Evolutionary conservation across 2,113 vertebrate species (phyloP), one percentile per base, ranked within the genome.

Genomic region (Pseudorectes ferrugineus): DNA sequence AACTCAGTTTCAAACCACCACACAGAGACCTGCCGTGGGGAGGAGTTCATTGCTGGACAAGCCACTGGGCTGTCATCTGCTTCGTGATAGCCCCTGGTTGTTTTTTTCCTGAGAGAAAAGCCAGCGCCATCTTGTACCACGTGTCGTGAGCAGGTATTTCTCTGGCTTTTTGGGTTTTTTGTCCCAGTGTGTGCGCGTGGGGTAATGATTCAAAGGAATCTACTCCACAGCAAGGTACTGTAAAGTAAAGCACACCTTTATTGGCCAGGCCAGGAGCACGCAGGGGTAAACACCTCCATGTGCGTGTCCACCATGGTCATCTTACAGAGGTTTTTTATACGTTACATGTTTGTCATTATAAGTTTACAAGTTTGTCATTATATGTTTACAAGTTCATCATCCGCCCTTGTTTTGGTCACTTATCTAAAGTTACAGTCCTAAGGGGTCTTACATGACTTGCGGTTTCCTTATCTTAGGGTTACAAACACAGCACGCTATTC

Each of bases 181-280:
- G n/a, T 58, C 29, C 29, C 63, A 40, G 28, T 40, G 35, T 40
- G 20, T 28, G 14, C 0, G 0, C 1, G 0, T 48, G 24, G 24
- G 20, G 35, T 70, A 38, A 38, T 58, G 55, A 24, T 58, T 35
- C 22, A 58, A 58, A 58, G 55, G n/a, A 35, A 58, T 35, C n/a
- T 58, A 57, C 33, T 57, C 33, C 33, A 57, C 33, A 57, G 21
- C 33, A 38, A 38, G 38, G 38, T 9, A n/a, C 33, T 57, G 21
- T n/a, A 14, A n/a, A 57, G 54, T 57, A 23, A 23, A 57, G 54
- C 13, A n/a, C 54, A n/a, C 33, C 21, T 57, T 57, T 57, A 15
- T 57, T 57, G 54, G 54, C 54, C 54, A 57, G 33, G 33, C 54
- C 6, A 6, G 54, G 54, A 57, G 54, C 33, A 57, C 3, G 5